A percentile compares a stretch with the other conserved stretches of the same genome.
Conservation (phyloP, 35 echinoderm and acorn worm species). For the Amphiura filiformis region DNA sequence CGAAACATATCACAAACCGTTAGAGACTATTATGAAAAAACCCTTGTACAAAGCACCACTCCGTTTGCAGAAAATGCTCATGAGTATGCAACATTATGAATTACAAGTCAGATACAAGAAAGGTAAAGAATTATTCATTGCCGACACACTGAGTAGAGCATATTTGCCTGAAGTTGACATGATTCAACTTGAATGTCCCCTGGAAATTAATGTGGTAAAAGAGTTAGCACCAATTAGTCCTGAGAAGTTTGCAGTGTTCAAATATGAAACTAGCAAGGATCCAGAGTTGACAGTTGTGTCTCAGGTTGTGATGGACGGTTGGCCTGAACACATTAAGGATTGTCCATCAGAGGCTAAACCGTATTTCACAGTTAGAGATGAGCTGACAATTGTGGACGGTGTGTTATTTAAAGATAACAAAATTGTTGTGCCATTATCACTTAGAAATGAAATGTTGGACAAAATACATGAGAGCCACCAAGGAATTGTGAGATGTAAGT, state of each 20-base stretch:
- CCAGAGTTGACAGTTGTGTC: slow-evolving; percentile 10
- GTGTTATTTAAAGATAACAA: slow-evolving; percentile 30
- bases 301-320: slow-evolving; percentile 18
- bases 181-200: background rate
- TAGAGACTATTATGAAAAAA: slow-evolving; percentile 37
- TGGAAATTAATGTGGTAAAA: slow-evolving; percentile 4
- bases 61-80: slow-evolving; percentile 40
- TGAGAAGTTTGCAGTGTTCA: slow-evolving; percentile 31
- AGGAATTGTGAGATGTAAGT: slow-evolving; percentile 40
- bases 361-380: slow-evolving; percentile 36
- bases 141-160: slow-evolving; percentile 25
- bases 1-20: slow-evolving; percentile 53
- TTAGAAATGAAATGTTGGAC: slow-evolving; percentile 16
- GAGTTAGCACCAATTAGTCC: background rate
- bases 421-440: slow-evolving; percentile 12
- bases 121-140: slow-evolving; percentile 40
- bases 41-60: slow-evolving; percentile 5
- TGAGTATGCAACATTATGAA: slow-evolving; percentile 39
- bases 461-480: slow-evolving; percentile 34
- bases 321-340: slow-evolving; percentile 27
- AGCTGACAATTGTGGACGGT: slow-evolving; percentile 39
- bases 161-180: background rate
- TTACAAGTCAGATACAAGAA: slow-evolving; percentile 44
- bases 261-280: slow-evolving; percentile 57
- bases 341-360: background rate